phyloP scores from a whole-genome alignment of 1,140 invertebrate genomes.

The Delia radicum region DNA sequence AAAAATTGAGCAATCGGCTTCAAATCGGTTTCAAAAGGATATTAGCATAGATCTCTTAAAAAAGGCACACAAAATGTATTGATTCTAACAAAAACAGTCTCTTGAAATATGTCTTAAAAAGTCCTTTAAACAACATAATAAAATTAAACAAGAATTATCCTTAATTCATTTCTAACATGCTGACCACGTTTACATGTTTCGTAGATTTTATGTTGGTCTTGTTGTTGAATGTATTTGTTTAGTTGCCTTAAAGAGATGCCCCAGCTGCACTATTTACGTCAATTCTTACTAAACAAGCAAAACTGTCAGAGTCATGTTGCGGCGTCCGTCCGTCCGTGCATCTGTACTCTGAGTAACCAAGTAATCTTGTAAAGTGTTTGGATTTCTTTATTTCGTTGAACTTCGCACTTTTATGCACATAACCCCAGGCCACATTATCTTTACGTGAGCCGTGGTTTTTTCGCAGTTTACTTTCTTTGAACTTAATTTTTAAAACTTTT shows the following conservation, averaged over 20 bases:
- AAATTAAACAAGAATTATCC: not conserved
- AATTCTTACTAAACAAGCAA: not conserved
- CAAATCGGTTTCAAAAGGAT: too few relatives aligned
- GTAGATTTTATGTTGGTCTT: constrained; percentile 12
- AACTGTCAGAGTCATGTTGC: not conserved
- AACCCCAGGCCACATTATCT: constrained; percentile 21
- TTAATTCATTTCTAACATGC: not conserved
- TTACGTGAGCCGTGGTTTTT: constrained; percentile 13
- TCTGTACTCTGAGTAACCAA: not conserved
- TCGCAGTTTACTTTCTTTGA: not conserved
- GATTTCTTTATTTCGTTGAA: constrained; percentile 23
- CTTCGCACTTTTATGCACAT: constrained; percentile 20
- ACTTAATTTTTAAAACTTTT: not conserved
- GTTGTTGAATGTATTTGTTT: not conserved
- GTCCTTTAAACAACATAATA: too few relatives aligned
- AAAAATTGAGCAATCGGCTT: too few relatives aligned
- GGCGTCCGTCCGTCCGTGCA: not conserved
- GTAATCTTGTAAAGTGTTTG: constrained; percentile 18
- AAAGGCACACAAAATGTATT: too few relatives aligned
- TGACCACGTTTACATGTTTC: constrained; percentile 18
- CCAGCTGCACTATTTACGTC: constrained; percentile 5
- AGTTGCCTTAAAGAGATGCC: not conserved
- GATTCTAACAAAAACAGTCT: too few relatives aligned
- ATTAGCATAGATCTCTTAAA: too few relatives aligned
- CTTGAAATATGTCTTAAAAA: too few relatives aligned